Conservation (phyloP, 2,888 invertebrate species). For the Synergus umbraculus region DNA sequence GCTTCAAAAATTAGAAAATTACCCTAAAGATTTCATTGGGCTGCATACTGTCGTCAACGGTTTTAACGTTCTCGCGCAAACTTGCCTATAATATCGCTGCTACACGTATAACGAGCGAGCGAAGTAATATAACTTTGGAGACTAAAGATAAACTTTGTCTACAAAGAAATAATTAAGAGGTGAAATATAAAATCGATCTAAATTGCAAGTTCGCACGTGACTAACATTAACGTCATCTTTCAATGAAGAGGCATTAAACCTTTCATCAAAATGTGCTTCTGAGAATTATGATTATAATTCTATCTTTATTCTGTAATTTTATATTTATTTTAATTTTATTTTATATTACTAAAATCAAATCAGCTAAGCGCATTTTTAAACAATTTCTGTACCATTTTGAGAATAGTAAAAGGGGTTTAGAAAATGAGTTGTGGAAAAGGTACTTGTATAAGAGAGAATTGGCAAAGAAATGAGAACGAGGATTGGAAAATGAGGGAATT, state of each 20-base stretch:
- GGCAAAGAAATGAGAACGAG: too few relatives aligned
- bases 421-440: too few relatives aligned
- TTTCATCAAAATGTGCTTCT: not conserved
- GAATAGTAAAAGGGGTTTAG: too few relatives aligned
- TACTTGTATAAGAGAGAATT: too few relatives aligned
- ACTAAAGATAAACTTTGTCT: conserved; percentile 48
- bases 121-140: conserved; percentile 56
- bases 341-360: too few relatives aligned
- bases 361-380: too few relatives aligned
- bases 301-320: too few relatives aligned
- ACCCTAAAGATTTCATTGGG: not conserved
- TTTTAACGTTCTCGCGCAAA: not conserved
- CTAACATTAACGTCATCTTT: not conserved
- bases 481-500: too few relatives aligned
- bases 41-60: not conserved
- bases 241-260: not conserved
- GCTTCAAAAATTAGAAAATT: conserved; percentile 9
- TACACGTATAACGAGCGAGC: conserved; percentile 50
- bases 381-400: too few relatives aligned
- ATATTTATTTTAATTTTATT: too few relatives aligned
- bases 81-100: not conserved
- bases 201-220: conserved; percentile 33
- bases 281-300: not conserved
- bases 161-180: conserved; percentile 21
- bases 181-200: conserved; percentile 48